These are phyloP conservation scores for Heliocidaris tuberculata DNA, from an alignment of 35 echinoderm and acorn worm genomes.

Conservation along the genomic window DNA sequence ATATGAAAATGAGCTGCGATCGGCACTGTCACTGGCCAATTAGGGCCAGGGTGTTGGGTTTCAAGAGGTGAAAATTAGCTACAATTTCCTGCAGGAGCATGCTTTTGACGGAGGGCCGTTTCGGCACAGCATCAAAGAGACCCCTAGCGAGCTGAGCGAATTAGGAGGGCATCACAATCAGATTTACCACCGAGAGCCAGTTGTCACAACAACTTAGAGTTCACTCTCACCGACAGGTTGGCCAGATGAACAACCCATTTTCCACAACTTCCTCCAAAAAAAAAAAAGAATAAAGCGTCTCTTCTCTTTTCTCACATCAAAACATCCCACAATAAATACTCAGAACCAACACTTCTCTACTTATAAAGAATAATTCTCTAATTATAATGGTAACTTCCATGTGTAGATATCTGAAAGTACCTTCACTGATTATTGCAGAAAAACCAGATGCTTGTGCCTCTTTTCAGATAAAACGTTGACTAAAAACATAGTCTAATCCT, in stretches of 20 bases:
- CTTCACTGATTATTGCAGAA: neutral
- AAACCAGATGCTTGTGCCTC: neutral
- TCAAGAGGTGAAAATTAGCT: constrained; percentile 50
- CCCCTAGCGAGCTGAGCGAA: constrained; percentile 36
- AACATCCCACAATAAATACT: neutral
- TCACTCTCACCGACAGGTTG: neutral
- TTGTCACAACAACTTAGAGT: constrained; percentile 48
- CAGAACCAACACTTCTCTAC: neutral
- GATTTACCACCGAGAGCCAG: constrained; percentile 35
- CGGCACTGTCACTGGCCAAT: constrained; percentile 38
- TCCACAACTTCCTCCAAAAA: neutral
- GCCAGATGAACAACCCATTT: constrained; percentile 26
- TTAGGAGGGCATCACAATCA: constrained; percentile 32
- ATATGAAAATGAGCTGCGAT: neutral
- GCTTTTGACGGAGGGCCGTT: neutral
- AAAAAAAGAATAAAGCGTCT: neutral
- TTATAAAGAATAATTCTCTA: neutral
- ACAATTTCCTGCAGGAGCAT: neutral
- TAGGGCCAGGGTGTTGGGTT: constrained; percentile 43
- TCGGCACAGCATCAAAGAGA: constrained; percentile 30
- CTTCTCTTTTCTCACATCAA: neutral
- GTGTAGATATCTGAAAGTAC: neutral
- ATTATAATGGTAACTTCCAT: neutral
- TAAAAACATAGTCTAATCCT: neutral
- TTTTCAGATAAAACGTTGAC: neutral